Conservation (phyloP, 2,113 vertebrate species). For the Leucopsar rothschildi region DNA sequence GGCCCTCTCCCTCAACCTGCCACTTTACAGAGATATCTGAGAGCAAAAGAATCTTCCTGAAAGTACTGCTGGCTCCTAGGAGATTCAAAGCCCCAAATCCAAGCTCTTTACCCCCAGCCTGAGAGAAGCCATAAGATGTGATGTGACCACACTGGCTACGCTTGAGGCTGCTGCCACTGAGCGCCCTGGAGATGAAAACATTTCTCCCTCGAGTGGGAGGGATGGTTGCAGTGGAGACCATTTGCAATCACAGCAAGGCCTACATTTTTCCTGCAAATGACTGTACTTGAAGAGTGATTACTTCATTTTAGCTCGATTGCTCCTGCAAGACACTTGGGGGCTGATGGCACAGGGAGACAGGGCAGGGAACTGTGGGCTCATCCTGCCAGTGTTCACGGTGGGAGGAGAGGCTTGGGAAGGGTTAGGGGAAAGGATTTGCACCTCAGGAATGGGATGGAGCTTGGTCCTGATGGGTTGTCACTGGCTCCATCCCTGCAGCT, state of each 20-base stretch:
- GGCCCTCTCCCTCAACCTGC: background rate
- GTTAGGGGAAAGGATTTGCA: background rate
- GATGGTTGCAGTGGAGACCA: background rate
- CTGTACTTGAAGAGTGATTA: constrained; percentile 41
- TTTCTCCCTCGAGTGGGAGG: background rate
- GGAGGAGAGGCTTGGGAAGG: background rate
- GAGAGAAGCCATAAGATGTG: background rate
- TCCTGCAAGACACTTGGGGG: background rate
- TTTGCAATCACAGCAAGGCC: constrained; percentile 19
- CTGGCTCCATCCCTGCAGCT: background rate
- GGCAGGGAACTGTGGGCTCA: background rate
- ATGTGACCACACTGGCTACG: fast-evolving
- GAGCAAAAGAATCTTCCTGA: background rate
- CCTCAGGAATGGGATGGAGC: background rate
- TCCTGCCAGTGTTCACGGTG: background rate
- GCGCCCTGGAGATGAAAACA: background rate
- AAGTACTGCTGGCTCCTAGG: background rate
- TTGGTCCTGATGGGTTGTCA: background rate
- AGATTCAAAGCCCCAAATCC: background rate
- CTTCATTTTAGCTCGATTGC: constrained; percentile 50
- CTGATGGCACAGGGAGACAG: background rate
- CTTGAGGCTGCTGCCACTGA: background rate
- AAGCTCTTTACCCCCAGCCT: background rate
- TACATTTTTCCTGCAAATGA: constrained; percentile 49
- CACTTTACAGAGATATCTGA: background rate